These are phyloP conservation scores for Mormyrus proboscirostris DNA, from an alignment of 2,797 vertebrate species.

Conservation along the genomic window DNA sequence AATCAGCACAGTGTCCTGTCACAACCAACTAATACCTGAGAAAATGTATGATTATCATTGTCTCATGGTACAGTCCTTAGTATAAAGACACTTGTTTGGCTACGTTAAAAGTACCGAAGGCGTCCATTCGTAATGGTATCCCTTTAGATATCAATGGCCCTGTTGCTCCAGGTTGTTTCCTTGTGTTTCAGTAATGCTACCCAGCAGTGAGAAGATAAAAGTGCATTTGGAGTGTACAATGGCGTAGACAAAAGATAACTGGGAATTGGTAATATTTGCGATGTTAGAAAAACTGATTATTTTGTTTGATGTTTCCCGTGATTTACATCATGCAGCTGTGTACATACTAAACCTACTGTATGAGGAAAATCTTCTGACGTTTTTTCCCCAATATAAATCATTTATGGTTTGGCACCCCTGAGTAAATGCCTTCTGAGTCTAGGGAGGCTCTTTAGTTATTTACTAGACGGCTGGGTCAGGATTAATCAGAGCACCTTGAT, in stretches of 20 bases:
- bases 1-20: background rate
- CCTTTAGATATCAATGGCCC: background rate
- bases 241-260: background rate
- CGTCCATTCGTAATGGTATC: background rate
- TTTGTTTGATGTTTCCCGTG: background rate
- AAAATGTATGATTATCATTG: background rate
- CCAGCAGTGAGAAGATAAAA: background rate
- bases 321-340: background rate
- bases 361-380: background rate
- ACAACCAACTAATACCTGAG: background rate
- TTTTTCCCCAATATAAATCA: background rate
- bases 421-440: background rate
- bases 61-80: background rate
- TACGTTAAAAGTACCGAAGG: background rate
- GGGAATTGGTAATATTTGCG: background rate
- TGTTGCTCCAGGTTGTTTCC: background rate
- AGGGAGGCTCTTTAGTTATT: conserved; percentile 4
- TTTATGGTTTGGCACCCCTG: background rate
- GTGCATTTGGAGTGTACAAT: background rate
- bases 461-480: background rate
- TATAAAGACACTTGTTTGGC: background rate
- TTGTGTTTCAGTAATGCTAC: conserved; percentile 9
- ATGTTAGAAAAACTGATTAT: background rate
- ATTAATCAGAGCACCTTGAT: background rate
- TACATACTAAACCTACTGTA: background rate